phyloP scores from a whole-genome alignment of 2,888 invertebrate genomes.

The Dryococelus australis region DNA sequence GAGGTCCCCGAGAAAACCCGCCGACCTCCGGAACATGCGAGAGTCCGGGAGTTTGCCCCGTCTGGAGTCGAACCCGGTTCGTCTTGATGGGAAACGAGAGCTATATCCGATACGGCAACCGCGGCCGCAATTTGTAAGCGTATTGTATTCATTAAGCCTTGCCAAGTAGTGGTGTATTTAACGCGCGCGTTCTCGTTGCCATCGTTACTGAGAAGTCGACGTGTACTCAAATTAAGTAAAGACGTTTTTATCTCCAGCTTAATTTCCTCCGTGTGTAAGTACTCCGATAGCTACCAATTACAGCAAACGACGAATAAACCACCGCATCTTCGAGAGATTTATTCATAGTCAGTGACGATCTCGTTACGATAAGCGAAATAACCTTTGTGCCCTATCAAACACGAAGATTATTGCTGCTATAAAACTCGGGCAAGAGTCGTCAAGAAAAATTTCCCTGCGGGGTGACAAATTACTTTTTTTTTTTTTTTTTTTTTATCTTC shows the following conservation, averaged over 20 bases:
- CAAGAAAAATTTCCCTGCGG: constrained; percentile 9
- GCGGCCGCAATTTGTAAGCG: too few species aligned
- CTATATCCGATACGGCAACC: too few species aligned
- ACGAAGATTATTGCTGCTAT: neutral
- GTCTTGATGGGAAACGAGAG: too few species aligned
- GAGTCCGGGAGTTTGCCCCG: too few species aligned
- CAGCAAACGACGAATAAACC: neutral
- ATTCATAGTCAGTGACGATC: neutral
- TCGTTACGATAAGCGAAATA: neutral
- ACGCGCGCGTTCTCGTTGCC: too few species aligned
- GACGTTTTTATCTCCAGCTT: neutral
- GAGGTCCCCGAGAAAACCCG: too few species aligned
- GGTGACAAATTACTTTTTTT: neutral
- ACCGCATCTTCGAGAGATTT: neutral
- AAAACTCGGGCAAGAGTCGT: neutral
- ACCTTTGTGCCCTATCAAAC: constrained; percentile 16
- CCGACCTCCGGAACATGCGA: too few species aligned
- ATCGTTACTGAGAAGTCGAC: too few species aligned
- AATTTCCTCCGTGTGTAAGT: neutral
- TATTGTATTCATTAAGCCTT: too few species aligned
- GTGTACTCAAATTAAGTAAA: too few species aligned
- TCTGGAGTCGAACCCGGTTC: too few species aligned
- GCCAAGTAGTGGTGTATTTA: too few species aligned
- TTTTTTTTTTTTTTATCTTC: neutral
- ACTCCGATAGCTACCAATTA: neutral